These are phyloP conservation scores for Stylophora pistillata DNA, from an alignment of 64 coral and sea anemone species.

Conservation along the genomic window DNA sequence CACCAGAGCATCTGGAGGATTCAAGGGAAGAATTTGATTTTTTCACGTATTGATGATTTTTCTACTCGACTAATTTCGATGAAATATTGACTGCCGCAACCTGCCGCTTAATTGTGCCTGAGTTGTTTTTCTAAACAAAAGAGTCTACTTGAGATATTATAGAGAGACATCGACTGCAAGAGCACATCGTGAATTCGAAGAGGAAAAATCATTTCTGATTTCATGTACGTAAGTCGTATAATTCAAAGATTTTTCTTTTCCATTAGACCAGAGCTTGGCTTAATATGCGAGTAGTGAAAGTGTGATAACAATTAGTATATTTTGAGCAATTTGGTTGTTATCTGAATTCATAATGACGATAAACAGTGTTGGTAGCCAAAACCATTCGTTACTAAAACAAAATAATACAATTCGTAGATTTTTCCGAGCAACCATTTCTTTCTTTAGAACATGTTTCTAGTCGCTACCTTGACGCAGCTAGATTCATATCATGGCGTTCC, in stretches of 20 bases:
- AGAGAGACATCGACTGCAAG: not conserved
- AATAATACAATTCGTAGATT: not conserved
- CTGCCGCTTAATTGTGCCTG: not conserved
- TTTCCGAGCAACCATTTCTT: not conserved
- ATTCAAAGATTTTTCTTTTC: not conserved
- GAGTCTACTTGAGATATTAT: not conserved
- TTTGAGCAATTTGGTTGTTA: not conserved
- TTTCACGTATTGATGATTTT: not conserved
- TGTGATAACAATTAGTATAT: not conserved
- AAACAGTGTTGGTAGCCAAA: not conserved
- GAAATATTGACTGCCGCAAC: conserved; percentile 13
- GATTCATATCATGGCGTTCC: not conserved
- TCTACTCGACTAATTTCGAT: not conserved
- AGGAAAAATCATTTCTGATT: not conserved
- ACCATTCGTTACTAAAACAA: not conserved
- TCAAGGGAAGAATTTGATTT: not conserved
- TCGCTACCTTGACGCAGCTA: not conserved
- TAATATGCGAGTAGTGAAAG: not conserved
- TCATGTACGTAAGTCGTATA: not conserved
- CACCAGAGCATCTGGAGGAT: not conserved
- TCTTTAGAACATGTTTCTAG: not conserved
- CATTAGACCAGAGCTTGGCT: not conserved
- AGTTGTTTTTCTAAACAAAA: not conserved
- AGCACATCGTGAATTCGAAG: not conserved
- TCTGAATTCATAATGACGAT: not conserved